Base-by-base conservation (phyloP, 2,113 vertebrate species). In the Sorex fumeus region DNA sequence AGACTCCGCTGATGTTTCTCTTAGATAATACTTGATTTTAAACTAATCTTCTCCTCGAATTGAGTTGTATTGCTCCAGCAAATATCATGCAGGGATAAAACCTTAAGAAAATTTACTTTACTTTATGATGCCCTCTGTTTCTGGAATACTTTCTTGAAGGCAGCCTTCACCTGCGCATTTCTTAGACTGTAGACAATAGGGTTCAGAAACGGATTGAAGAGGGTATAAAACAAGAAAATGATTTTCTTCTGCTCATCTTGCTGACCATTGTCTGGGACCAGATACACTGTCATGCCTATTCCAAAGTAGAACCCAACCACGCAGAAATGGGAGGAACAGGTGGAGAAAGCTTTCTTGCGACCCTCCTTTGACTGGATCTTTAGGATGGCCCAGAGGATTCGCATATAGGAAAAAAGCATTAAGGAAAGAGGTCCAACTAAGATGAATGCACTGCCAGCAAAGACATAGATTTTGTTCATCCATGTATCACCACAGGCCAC, bases 361-460 rank as follows among this genome's bases (percentile, higher is more conserved):
- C 82, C 82, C 32, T 93, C 84, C 9, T 50, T 8, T n/a, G 95
- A 93, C 18, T 40, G 75, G 15, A 93, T 94, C 28, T 70, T 96
- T 64, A 94, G 78, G 36, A 95, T 76, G n/a, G 70, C 83, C 15
- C 19, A 28, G 8, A 94, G n/a, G 3, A 93, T 94, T 2, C 1
- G 45, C 6, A 28, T 1, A 21, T 96, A 96, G 50, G 94, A 96
- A 1, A 93, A 30, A 23, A 96, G 28, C 25, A 96, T 36, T 79
- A 57, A 36, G 8, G 18, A 91, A 9, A 72, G 77, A 32, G 43
- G 66, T 30, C 27, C 93, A 36, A 45, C 66, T 70, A 80, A 15
- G 34, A 96, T 45, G 28, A 94, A 60, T 2, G 82, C 6, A 2
- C 84, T 67, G 7, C 74, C 79, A 70, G 21, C 40, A 16, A 96